Percentiles rank a stretch among this genome's conserved stretches.
Conservation (phyloP, 2,113 vertebrate genomes). For the Rhagologus leucostigma region DNA sequence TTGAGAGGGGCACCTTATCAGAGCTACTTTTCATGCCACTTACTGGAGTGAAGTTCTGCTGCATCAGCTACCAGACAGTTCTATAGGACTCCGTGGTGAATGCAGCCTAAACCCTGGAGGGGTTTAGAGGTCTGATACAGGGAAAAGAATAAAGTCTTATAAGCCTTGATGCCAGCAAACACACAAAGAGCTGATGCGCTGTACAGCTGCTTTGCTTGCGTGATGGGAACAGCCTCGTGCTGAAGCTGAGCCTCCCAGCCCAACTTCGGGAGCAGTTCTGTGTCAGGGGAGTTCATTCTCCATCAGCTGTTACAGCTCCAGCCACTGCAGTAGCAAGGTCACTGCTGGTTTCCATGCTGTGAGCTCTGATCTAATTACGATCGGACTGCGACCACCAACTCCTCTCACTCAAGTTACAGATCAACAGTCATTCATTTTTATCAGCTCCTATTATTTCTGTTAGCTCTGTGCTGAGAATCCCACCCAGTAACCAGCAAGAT, state of each 20-base stretch:
- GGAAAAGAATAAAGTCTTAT: neutral
- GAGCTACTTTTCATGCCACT: neutral
- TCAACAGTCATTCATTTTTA: neutral
- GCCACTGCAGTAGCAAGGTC: neutral
- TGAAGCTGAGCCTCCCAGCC: neutral
- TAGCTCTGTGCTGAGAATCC: neutral
- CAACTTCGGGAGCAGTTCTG: neutral
- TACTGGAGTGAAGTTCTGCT: slow-evolving; percentile 15
- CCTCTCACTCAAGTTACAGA: neutral
- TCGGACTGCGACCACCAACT: neutral
- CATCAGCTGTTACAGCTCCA: neutral
- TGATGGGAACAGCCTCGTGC: neutral
- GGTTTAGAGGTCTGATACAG: neutral
- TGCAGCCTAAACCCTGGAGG: neutral
- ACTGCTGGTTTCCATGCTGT: neutral
- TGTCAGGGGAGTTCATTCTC: neutral
- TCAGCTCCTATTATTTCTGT: neutral
- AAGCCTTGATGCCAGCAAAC: neutral
- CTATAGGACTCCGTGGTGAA: neutral
- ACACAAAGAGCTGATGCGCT: neutral
- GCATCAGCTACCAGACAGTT: slow-evolving; percentile 22
- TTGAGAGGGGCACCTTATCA: neutral
- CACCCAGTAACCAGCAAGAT: neutral
- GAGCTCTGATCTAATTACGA: neutral
- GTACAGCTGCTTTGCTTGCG: neutral